Evolutionary conservation across 1,140 invertebrate genomes (phyloP).

Genomic region (Harpegnathos saltator): DNA sequence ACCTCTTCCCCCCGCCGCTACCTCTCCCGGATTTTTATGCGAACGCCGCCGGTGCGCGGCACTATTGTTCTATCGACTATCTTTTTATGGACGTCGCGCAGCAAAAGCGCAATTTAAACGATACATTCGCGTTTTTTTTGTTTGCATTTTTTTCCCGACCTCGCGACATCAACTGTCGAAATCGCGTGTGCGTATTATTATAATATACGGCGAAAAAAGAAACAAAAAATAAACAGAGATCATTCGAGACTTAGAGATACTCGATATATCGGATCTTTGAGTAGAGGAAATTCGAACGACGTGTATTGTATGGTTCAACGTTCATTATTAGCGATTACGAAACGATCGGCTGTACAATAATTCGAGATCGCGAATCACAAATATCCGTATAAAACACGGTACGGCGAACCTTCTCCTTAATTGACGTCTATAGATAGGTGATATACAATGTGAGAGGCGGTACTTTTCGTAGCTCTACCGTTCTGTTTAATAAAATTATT

Average conservation of each 20-base stretch:
- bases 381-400: conserved; percentile 69
- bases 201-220: not conserved
- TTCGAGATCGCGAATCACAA: conserved; percentile 64
- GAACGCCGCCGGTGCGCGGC: conserved; percentile 4
- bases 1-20: too few species aligned
- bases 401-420: conserved; percentile 58
- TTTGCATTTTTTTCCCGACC: conserved; percentile 18
- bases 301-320: conserved; percentile 69
- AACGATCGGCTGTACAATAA: conserved; percentile 74
- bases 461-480: conserved; percentile 68
- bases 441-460: conserved; percentile 62
- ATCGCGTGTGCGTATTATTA: too few species aligned
- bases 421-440: conserved; percentile 71
- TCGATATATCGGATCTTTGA: not conserved
- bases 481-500: conserved; percentile 76
- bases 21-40: conserved; percentile 35
- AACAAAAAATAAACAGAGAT: not conserved
- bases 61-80: conserved; percentile 28
- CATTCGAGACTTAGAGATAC: not conserved
- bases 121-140: not conserved
- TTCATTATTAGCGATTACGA: conserved; percentile 74
- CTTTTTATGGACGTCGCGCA: conserved; percentile 15
- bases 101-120: conserved; percentile 41
- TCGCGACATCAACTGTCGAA: too few species aligned
- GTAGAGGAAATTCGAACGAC: conserved; percentile 45